Evolutionary conservation across 2,888 invertebrate genomes (phyloP).

Genomic region (Nephrotoma flavescens): DNA sequence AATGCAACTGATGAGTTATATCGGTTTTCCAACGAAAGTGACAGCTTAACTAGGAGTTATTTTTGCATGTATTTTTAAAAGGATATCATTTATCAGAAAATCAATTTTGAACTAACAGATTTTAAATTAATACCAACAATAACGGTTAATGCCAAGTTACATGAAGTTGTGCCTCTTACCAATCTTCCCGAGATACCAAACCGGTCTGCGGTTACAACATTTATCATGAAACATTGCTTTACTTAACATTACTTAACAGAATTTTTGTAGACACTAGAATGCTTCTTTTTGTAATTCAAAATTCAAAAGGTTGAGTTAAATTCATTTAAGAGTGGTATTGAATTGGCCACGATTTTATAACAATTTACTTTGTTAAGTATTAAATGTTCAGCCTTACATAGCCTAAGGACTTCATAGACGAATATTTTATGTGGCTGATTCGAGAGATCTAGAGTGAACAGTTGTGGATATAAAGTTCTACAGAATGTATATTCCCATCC

Average conservation of each 20-base stretch:
- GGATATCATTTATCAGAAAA: too few relatives aligned
- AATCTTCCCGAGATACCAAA: conserved; percentile 32
- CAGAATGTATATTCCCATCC: conserved; percentile 93
- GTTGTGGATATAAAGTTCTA: conserved; percentile 74
- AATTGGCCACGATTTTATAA: conserved; percentile 76
- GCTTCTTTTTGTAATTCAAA: conserved; percentile 84
- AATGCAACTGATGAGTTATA: too few relatives aligned
- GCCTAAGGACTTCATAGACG: conserved; percentile 73
- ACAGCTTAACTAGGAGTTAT: too few relatives aligned
- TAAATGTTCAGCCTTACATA: conserved; percentile 82
- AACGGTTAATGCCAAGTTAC: conserved; percentile 67
- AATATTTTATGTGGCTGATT: conserved; percentile 80
- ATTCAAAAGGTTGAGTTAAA: conserved; percentile 52
- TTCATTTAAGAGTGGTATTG: conserved; percentile 82
- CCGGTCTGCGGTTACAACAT: conserved; percentile 57
- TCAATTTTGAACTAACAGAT: too few relatives aligned
- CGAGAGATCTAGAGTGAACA: conserved; percentile 82
- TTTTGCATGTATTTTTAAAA: too few relatives aligned
- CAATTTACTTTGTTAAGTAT: conserved; percentile 75
- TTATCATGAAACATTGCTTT: conserved; percentile 92
- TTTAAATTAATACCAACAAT: too few relatives aligned
- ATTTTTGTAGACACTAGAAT: conserved; percentile 88
- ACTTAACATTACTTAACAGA: conserved; percentile 70
- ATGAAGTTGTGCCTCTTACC: conserved; percentile 72
- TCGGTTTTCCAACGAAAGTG: too few relatives aligned